A percentile compares a stretch with the other conserved stretches of the same genome.
Conservation (phyloP, 2,113 vertebrate genomes). For the Hyperopisus bebe region DNA sequence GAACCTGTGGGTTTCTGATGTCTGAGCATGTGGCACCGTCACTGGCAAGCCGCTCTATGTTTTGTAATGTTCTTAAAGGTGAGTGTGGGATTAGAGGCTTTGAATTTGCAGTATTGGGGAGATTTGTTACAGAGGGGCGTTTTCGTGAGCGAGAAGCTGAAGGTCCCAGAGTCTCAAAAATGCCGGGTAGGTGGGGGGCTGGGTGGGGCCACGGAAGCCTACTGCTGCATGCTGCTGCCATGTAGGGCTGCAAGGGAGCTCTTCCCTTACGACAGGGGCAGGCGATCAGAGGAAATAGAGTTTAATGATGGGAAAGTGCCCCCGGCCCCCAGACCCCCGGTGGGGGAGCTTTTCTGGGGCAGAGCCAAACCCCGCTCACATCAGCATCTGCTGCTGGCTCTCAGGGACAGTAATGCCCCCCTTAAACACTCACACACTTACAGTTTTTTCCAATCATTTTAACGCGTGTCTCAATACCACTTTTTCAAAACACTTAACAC, state of each 20-base stretch:
- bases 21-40: not conserved
- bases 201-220: not conserved
- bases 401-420: not conserved
- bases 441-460: too few relatives aligned
- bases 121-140: not conserved
- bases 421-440: not conserved
- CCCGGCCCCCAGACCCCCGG: not conserved
- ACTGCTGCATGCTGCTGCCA: not conserved
- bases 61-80: not conserved
- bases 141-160: not conserved
- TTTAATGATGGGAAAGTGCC: not conserved
- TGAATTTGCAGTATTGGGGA: not conserved
- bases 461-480: too few relatives aligned
- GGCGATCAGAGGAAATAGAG: not conserved
- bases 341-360: not conserved
- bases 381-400: not conserved
- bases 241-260: not conserved
- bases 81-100: not conserved
- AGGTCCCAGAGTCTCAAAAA: not conserved
- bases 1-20: not conserved
- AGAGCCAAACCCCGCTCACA: not conserved
- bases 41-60: not conserved
- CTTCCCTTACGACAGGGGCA: not conserved
- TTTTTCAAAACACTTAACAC: too few relatives aligned
- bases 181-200: not conserved